A percentile compares a stretch with the other conserved stretches of the same genome.
phyloP scores from a whole-genome alignment of 2,113 vertebrate species.

The Lipophrys pholis region DNA sequence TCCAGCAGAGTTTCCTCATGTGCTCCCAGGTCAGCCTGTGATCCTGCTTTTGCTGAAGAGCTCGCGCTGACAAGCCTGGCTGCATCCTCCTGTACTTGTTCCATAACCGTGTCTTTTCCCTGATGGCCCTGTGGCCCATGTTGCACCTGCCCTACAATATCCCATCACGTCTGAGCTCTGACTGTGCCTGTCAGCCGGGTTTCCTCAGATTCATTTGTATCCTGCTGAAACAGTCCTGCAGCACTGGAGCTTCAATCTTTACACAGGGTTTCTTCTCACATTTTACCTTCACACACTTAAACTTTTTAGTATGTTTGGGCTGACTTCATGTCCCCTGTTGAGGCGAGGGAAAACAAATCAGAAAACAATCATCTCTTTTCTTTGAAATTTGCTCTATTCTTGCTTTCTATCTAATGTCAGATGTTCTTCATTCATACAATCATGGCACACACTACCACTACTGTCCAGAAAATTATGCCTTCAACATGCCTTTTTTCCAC shows the following conservation, averaged over 20 bases:
- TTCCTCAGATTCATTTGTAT: constrained; percentile 37
- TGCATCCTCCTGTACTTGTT: constrained; percentile 40
- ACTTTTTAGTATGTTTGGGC: constrained; percentile 42
- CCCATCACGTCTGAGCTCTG: constrained; percentile 38
- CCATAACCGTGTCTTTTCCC: constrained; percentile 29
- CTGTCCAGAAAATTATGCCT: no score
- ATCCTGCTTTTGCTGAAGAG: constrained; percentile 30
- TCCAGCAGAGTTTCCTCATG: constrained; percentile 3
- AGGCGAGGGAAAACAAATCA: constrained; percentile 5
- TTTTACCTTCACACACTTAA: constrained; percentile 17
- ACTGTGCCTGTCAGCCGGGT: constrained; percentile 28
- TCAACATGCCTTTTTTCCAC: no score
- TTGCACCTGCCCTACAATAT: constrained; percentile 47
- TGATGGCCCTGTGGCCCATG: constrained; percentile 27
- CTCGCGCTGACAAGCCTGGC: constrained; percentile 17
- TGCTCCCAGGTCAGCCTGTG: constrained; percentile 32
- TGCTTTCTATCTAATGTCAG: no score
- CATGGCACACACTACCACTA: no score
- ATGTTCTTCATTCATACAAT: no score
- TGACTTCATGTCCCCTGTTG: constrained; percentile 29
- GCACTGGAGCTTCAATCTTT: constrained; percentile 21
- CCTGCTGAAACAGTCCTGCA: constrained; percentile 35
- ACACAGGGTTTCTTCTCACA: constrained; percentile 13
- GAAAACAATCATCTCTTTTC: no score
- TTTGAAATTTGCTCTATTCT: no score